A percentile compares a stretch with the other conserved stretches of the same genome.
Evolutionary conservation across 2,888 invertebrate species (phyloP).

Genomic region (Habroteleia sp.): DNA sequence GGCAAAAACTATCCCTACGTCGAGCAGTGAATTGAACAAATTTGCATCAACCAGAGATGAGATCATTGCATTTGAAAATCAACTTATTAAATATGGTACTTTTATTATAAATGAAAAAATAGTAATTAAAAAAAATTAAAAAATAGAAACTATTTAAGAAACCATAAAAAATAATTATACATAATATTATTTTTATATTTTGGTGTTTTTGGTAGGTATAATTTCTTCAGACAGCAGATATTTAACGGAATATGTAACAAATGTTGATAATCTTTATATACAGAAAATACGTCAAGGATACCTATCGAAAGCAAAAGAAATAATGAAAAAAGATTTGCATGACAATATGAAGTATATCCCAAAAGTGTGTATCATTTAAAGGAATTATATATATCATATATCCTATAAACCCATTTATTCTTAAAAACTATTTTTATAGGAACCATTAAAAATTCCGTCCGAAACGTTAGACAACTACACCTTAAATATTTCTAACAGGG

Average conservation of each 20-base stretch:
- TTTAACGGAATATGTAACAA: conserved; percentile 86
- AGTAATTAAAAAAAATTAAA: no score
- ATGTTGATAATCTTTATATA: conserved; percentile 89
- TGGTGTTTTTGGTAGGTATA: conserved; percentile 80
- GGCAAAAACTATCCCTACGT: conserved; percentile 88
- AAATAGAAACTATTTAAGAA: no score
- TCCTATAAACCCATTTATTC: no score
- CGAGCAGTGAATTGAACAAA: conserved; percentile 86
- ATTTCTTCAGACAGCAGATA: conserved; percentile 83
- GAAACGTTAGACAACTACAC: conserved; percentile 63
- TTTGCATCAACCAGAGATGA: conserved; percentile 85
- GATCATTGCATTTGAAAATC: conserved; percentile 86
- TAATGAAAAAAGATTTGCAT: conserved; percentile 92
- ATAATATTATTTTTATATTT: no score
- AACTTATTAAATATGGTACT: conserved; percentile 83
- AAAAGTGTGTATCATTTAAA: conserved; percentile 77
- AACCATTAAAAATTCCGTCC: conserved; percentile 62
- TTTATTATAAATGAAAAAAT: no score
- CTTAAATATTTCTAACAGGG: conserved; percentile 66
- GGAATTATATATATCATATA: not conserved
- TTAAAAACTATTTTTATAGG: conserved; percentile 65
- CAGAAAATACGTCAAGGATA: conserved; percentile 89
- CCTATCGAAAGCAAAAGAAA: conserved; percentile 85
- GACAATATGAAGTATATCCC: conserved; percentile 82
- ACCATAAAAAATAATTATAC: no score